These are phyloP conservation scores for Hirudo medicinalis DNA, from an alignment of 1,140 invertebrate genomes.

Conservation along the genomic window DNA sequence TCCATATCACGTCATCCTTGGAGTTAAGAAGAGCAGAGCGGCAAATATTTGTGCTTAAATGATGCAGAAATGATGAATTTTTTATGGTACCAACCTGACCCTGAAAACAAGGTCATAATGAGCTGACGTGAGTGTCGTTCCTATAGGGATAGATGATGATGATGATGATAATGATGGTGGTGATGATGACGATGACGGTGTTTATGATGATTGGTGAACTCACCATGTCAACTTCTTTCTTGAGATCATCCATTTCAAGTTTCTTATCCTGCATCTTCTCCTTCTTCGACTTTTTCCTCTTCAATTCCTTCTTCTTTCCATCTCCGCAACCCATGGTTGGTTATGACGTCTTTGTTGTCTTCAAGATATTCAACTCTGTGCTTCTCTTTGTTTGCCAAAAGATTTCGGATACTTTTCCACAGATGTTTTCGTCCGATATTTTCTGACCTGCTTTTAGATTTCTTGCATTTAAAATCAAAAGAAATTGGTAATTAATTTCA, in stretches of 20 bases:
- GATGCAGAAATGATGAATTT: too few species aligned
- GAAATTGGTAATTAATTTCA: not conserved
- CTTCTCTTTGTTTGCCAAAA: not conserved
- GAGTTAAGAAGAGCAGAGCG: too few species aligned
- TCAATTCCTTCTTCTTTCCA: conserved; percentile 9
- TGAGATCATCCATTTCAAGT: conserved; percentile 10
- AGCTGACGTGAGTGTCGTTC: too few species aligned
- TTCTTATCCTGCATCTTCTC: conserved; percentile 6
- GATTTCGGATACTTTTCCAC: not conserved
- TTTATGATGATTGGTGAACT: not conserved
- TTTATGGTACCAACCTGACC: too few species aligned
- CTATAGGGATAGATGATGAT: not conserved
- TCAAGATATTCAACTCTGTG: not conserved
- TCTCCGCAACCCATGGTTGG: not conserved
- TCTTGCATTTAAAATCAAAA: not conserved
- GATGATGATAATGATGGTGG: not conserved
- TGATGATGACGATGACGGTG: not conserved
- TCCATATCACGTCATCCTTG: too few species aligned
- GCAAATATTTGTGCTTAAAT: too few species aligned
- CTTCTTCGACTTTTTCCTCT: conserved; percentile 11
- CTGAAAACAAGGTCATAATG: too few species aligned
- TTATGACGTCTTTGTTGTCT: too few species aligned
- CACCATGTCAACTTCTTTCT: conserved; percentile 15
- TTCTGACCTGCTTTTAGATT: not conserved
- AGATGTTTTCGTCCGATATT: not conserved